Evolutionary conservation across 2,113 vertebrate genomes (phyloP).

Genomic region (Drymodes brunneopygia): DNA sequence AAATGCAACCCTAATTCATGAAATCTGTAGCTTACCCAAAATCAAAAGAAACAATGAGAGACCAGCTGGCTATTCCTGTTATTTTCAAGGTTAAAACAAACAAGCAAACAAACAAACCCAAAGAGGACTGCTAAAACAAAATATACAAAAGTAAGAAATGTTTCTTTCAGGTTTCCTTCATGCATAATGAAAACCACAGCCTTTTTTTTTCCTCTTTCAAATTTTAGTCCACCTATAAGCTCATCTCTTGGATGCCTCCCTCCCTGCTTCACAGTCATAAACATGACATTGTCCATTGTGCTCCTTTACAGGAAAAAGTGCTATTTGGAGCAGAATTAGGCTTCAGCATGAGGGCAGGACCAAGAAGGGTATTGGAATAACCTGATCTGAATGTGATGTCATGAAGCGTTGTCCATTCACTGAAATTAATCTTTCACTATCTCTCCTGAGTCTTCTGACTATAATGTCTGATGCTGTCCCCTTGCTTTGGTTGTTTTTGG

Average conservation of each 20-base stretch:
- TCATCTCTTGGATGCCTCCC: background rate
- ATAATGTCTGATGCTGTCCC: background rate
- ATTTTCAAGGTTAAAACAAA: background rate
- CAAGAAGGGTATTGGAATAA: background rate
- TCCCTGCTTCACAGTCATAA: background rate
- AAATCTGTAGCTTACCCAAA: background rate
- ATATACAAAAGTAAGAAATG: background rate
- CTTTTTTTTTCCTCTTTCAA: background rate
- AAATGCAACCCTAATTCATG: background rate
- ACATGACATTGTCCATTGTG: background rate
- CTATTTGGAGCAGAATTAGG: background rate
- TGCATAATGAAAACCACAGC: background rate
- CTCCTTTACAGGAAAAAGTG: background rate
- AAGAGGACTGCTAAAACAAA: background rate
- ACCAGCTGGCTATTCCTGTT: background rate
- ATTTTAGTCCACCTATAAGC: background rate
- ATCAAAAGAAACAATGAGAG: background rate
- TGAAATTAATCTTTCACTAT: background rate
- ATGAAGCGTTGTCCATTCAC: background rate
- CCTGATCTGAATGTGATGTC: background rate
- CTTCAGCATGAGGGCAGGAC: background rate
- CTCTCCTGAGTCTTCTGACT: background rate
- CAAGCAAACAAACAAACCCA: background rate
- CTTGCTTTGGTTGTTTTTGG: too few species aligned
- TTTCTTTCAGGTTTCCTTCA: background rate